phyloP scores from a whole-genome alignment of 2,113 vertebrate genomes.

The Nyctereutes procyonoides region DNA sequence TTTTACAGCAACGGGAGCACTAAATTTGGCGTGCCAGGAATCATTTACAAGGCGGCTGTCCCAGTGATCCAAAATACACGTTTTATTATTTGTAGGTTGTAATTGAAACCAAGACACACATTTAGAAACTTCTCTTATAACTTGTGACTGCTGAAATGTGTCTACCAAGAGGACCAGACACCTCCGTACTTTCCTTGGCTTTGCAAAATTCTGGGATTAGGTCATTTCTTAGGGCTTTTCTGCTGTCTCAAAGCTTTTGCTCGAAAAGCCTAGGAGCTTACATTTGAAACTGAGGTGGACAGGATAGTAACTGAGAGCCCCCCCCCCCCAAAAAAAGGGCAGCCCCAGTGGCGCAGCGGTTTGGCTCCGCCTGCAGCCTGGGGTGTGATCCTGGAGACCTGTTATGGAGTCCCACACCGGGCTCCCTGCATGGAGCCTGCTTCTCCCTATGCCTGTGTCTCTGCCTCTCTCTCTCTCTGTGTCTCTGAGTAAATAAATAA shows the following conservation, averaged over 20 bases:
- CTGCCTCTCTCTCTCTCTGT: too few relatives aligned
- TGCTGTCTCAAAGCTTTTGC: not conserved
- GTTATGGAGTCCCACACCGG: too few relatives aligned
- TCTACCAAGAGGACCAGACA: not conserved
- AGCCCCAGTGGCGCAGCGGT: too few relatives aligned
- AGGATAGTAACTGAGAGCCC: not conserved
- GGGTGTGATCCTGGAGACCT: too few relatives aligned
- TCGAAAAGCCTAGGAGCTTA: not conserved
- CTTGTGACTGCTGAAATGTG: not conserved
- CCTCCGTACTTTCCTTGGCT: not conserved
- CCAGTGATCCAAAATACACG: not conserved
- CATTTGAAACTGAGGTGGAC: not conserved
- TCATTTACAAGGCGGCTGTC: not conserved
- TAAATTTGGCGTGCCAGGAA: not conserved
- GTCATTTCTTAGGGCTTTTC: not conserved
- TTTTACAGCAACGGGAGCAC: not conserved
- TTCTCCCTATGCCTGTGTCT: too few relatives aligned
- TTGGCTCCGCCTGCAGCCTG: too few relatives aligned
- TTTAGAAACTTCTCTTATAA: constrained; percentile 40
- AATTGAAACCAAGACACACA: not conserved
- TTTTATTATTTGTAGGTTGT: constrained; percentile 40
- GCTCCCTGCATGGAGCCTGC: too few relatives aligned
- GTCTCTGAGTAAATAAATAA: too few relatives aligned
- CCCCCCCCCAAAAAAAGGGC: too few relatives aligned
- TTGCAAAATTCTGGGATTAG: not conserved